phyloP scores from a whole-genome alignment of 2,888 invertebrate species.

The Tenthredo mesomela region DNA sequence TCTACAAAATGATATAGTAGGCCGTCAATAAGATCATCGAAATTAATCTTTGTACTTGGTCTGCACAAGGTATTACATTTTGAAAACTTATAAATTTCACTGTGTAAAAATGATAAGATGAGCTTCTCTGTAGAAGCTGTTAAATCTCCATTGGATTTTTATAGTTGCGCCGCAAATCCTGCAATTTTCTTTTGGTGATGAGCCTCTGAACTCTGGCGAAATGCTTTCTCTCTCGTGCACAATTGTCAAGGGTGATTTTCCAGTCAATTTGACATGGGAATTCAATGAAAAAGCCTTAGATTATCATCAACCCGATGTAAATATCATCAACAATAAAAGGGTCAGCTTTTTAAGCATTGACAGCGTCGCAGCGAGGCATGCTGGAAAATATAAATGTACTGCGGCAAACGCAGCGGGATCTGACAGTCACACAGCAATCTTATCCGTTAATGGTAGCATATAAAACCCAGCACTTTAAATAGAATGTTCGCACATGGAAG shows the following conservation, averaged over 20 bases:
- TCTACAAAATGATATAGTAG: background rate
- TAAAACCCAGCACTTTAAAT: conserved; percentile 39
- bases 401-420: conserved; percentile 85
- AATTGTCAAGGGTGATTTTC: conserved; percentile 82
- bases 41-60: background rate
- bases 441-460: conserved; percentile 85
- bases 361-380: conserved; percentile 83
- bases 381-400: conserved; percentile 86
- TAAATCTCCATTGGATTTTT: conserved; percentile 54
- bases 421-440: conserved; percentile 82
- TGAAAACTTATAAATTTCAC: background rate
- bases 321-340: conserved; percentile 83
- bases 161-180: conserved; percentile 82
- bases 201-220: conserved; percentile 80
- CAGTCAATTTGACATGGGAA: conserved; percentile 87
- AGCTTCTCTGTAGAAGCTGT: conserved; percentile 20
- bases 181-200: conserved; percentile 80
- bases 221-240: conserved; percentile 82
- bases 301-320: conserved; percentile 79
- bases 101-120: background rate
- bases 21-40: background rate
- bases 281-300: conserved; percentile 82
- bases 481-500: conserved; percentile 44
- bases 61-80: background rate
- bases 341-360: conserved; percentile 85